Conservation (phyloP, 2,888 invertebrate species). For the Exocentrus adspersus region DNA sequence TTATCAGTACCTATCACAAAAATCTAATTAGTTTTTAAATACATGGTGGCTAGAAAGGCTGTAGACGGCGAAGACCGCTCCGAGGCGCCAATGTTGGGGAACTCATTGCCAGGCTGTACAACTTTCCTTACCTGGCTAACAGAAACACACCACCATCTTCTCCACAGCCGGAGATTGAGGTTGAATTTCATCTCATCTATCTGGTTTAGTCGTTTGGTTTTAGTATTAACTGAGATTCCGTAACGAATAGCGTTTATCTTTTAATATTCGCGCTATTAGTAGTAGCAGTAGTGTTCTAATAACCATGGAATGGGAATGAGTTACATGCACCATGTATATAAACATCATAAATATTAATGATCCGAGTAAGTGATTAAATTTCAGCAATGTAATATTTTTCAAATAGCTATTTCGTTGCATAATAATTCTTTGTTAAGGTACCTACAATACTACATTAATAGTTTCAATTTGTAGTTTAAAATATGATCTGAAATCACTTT, state of each 20-base stretch:
- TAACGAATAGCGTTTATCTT: constrained; percentile 18
- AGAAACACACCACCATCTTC: constrained; percentile 38
- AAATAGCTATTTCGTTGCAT: no score
- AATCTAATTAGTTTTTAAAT: constrained; percentile 39
- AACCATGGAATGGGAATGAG: constrained; percentile 4
- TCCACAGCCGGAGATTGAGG: no score
- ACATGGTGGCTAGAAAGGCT: constrained; percentile 23
- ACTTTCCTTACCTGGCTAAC: constrained; percentile 50
- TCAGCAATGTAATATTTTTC: no score
- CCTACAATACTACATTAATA: no score
- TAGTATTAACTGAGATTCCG: constrained; percentile 37
- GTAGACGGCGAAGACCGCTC: constrained; percentile 38
- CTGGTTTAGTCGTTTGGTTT: no score
- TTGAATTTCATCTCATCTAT: no score
- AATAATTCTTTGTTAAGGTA: no score
- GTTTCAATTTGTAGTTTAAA: no score
- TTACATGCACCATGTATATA: constrained; percentile 11
- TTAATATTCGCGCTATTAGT: constrained; percentile 4
- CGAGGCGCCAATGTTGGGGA: constrained; percentile 49
- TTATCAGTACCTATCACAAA: constrained; percentile 39
- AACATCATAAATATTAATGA: neutral
- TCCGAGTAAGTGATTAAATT: constrained; percentile 16
- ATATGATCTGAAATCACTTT: no score
- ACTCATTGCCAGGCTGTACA: constrained; percentile 49
- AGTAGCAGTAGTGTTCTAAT: constrained; percentile 4